These are phyloP conservation scores for Bicyclus anynana DNA, from an alignment of 1,140 invertebrate species.

Conservation along the genomic window DNA sequence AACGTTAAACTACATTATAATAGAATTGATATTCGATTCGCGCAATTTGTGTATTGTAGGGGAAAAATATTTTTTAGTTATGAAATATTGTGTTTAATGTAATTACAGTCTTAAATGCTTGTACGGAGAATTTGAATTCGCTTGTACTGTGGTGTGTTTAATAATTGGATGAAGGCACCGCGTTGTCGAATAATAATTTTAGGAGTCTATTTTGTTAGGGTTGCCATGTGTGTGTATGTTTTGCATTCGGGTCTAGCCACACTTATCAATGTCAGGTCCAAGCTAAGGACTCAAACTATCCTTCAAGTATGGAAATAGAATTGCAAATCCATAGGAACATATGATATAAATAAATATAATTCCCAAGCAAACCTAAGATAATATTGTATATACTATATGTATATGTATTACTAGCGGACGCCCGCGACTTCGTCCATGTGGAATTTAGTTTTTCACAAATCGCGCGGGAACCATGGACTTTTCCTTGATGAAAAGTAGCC, in stretches of 20 bases:
- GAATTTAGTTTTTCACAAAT: too few species aligned
- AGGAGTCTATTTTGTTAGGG: conserved; percentile 13
- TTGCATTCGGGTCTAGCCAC: not conserved
- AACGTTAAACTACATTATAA: not conserved
- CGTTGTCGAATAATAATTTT: conserved; percentile 23
- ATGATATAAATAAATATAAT: too few species aligned
- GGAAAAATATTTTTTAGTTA: conserved; percentile 17
- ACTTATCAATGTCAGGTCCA: not conserved
- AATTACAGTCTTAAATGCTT: conserved; percentile 8
- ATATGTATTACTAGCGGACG: too few species aligned
- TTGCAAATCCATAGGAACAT: too few species aligned
- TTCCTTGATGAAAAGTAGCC: too few species aligned
- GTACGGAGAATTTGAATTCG: not conserved
- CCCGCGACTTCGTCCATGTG: too few species aligned
- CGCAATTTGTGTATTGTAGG: conserved; percentile 9
- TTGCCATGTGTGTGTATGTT: not conserved
- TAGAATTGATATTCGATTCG: conserved; percentile 2
- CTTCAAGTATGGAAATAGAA: too few species aligned
- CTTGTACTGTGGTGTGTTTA: conserved; percentile 2
- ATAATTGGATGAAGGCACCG: conserved; percentile 21
- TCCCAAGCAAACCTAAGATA: too few species aligned
- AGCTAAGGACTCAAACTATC: not conserved
- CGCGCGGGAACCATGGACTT: too few species aligned
- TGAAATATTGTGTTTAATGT: conserved; percentile 14
- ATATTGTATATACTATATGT: too few species aligned